Conservation (phyloP, 1,140 invertebrate species). For the Eufriesea mexicana region DNA sequence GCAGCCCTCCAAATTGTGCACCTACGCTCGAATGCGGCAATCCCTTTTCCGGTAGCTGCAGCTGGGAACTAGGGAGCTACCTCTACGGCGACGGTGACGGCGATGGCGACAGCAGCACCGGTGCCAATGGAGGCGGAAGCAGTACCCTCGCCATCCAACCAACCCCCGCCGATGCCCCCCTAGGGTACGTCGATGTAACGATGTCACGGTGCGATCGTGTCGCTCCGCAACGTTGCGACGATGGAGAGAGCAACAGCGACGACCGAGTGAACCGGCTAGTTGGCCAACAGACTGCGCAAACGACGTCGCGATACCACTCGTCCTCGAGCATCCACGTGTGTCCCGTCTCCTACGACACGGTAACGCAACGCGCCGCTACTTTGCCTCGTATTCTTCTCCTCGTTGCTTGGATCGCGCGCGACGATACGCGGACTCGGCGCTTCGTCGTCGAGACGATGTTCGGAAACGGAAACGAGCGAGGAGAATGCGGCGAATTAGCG, state of each 20-base stretch:
- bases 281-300: constrained; percentile 33
- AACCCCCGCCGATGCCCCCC: constrained; percentile 66
- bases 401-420: no score
- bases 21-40: constrained; percentile 77
- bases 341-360: no score
- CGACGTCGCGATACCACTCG: background rate
- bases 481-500: no score
- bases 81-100: background rate
- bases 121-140: background rate
- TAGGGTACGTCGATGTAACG: constrained; percentile 70
- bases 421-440: no score
- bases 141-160: constrained; percentile 14
- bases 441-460: no score
- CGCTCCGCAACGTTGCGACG: constrained; percentile 31
- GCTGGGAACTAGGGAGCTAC: constrained; percentile 40
- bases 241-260: background rate
- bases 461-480: no score
- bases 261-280: constrained; percentile 24
- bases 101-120: constrained; percentile 1
- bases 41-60: constrained; percentile 74
- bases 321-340: no score
- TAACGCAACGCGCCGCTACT: background rate
- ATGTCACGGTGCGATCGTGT: constrained; percentile 19
- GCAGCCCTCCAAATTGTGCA: constrained; percentile 76
- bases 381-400: constrained; percentile 8